phyloP scores from a whole-genome alignment of 2,888 invertebrate species.

The Mystacides longicornis region DNA sequence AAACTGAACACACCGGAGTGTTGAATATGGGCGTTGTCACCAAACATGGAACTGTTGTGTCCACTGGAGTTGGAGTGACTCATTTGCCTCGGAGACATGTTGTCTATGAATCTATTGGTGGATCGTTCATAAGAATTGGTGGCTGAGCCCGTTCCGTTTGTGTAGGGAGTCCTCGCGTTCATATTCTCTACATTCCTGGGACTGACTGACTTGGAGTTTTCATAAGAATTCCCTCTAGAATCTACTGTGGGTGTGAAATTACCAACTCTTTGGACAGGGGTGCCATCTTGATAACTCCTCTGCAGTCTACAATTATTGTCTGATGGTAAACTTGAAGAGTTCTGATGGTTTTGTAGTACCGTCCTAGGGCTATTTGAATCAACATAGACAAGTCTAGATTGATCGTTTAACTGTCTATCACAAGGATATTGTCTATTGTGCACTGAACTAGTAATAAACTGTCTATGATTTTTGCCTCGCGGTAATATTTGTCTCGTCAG shows the following conservation, averaged over 20 bases:
- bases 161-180: slow-evolving; percentile 38
- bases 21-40: slow-evolving; percentile 19
- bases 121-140: slow-evolving; percentile 35
- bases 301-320: slow-evolving; percentile 20
- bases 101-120: slow-evolving; percentile 21
- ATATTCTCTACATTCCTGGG: slow-evolving; percentile 39
- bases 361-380: slow-evolving; percentile 22
- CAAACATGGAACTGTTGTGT: slow-evolving; percentile 9
- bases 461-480: slow-evolving; percentile 27
- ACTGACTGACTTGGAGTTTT: slow-evolving; percentile 35
- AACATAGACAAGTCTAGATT: slow-evolving; percentile 21
- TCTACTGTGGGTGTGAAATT: slow-evolving; percentile 23
- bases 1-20: slow-evolving; percentile 24
- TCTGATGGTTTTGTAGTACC: slow-evolving; percentile 13
- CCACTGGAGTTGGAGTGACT: slow-evolving; percentile 11
- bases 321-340: slow-evolving; percentile 12
- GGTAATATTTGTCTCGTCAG: slow-evolving; percentile 30
- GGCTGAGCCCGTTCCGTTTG: slow-evolving; percentile 29
- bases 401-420: slow-evolving; percentile 23
- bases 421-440: slow-evolving; percentile 22
- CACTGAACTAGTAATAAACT: slow-evolving; percentile 20
- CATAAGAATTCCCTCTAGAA: slow-evolving; percentile 30
- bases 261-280: slow-evolving; percentile 16
- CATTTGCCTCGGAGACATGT: slow-evolving; percentile 22
- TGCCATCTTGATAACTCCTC: slow-evolving; percentile 17